Percentiles rank a stretch among this genome's conserved stretches.
Conservation (phyloP, 2,888 invertebrate species). For the Lacanobia wlatinum region DNA sequence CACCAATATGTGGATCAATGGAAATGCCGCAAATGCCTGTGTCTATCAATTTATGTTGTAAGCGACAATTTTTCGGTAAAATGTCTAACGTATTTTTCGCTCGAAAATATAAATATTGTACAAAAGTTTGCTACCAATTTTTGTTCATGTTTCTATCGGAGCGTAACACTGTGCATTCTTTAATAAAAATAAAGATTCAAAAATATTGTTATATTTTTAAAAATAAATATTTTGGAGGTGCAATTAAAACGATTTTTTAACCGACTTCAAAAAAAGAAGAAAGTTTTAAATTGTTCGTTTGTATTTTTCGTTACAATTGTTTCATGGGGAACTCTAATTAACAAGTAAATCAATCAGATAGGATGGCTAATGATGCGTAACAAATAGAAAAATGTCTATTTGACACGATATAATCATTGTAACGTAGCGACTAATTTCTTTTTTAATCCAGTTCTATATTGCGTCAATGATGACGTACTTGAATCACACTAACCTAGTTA, state of each 20-base stretch:
- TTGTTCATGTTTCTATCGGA: constrained; percentile 17
- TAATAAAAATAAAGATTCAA: background rate
- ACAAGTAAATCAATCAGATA: constrained; percentile 52
- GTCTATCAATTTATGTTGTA: constrained; percentile 12
- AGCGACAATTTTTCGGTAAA: constrained; percentile 16
- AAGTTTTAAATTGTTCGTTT: too few species aligned
- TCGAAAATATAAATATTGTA: constrained; percentile 17
- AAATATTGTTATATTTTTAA: background rate
- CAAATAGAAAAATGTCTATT: constrained; percentile 52
- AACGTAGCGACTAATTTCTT: constrained; percentile 59
- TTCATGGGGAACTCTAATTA: constrained; percentile 35
- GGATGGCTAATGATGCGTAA: constrained; percentile 46
- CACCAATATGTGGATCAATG: constrained; percentile 14
- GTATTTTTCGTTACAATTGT: background rate
- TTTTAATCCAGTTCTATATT: constrained; percentile 44
- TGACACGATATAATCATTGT: constrained; percentile 56
- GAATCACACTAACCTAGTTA: constrained; percentile 49
- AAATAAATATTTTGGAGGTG: background rate
- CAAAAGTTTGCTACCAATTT: constrained; percentile 7
- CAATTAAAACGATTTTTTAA: too few species aligned
- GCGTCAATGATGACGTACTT: constrained; percentile 45
- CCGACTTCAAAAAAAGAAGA: too few species aligned
- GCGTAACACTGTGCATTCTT: constrained; percentile 21
- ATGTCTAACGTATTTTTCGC: constrained; percentile 33
- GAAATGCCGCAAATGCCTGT: background rate